Evolutionary conservation across 2,113 vertebrate species (phyloP).

Genomic region (Entelurus aequoreus): DNA sequence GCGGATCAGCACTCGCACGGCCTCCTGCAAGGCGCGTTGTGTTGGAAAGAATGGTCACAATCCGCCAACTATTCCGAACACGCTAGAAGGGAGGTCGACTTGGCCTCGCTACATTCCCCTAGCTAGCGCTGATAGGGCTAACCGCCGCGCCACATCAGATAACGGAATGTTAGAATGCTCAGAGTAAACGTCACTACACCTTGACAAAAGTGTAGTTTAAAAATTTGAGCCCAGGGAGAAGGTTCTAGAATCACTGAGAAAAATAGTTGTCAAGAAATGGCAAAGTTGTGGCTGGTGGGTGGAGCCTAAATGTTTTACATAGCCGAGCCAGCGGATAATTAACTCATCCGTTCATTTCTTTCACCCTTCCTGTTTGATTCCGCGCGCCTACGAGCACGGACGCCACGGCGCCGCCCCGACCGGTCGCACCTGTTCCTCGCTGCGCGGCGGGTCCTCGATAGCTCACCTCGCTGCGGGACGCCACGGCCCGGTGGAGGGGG

Average conservation of each 20-base stretch:
- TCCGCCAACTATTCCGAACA: background rate
- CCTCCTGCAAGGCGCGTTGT: slow-evolving; percentile 73
- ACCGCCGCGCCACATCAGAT: background rate
- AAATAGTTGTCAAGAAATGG: background rate
- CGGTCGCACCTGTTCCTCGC: background rate
- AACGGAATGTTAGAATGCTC: background rate
- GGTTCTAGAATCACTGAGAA: too few relatives aligned
- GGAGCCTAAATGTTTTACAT: background rate
- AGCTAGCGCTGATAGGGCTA: background rate
- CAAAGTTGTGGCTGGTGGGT: too few relatives aligned
- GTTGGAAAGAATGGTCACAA: too few relatives aligned
- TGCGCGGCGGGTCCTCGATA: background rate
- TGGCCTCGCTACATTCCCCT: background rate
- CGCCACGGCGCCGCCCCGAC: background rate
- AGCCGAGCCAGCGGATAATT: background rate
- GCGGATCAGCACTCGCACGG: slow-evolving; percentile 88
- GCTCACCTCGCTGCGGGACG: slow-evolving; percentile 90
- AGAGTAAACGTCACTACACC: background rate
- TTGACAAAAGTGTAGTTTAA: background rate
- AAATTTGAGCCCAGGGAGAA: too few relatives aligned
- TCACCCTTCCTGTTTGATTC: background rate
- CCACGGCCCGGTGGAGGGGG: slow-evolving; percentile 91
- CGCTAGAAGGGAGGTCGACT: background rate
- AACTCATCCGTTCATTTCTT: background rate
- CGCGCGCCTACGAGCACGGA: background rate